Evolutionary conservation across 2,797 vertebrate species (phyloP), one percentile per base, ranked within the genome.

Genomic region (Myioborus miniatus): DNA sequence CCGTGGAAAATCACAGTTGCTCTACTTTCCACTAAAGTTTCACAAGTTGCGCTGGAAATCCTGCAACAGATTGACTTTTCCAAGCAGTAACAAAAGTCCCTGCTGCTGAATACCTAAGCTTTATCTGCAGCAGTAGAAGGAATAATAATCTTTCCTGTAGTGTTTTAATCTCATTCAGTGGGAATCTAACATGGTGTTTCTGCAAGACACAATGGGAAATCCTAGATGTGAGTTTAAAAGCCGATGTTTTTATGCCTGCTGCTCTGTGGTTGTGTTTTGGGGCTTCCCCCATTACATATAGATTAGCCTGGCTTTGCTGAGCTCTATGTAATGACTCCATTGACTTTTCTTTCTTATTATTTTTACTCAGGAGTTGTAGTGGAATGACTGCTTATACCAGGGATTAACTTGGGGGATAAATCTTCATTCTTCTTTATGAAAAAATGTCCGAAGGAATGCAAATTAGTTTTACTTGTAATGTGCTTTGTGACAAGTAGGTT

Each of bases 341-440:
- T 93, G 87, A 74, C 69, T 94, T 90, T 41, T 30, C 64, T 87
- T 91, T 55, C 44, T 63, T 90, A 79, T n/a, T 93, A 78, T 81
- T 96, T 94, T 94, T 79, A 67, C 52, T 84, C 3, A 6, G 41
- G 65, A 86, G 55, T 76, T 93, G 56, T 58, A 67, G 60, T 70
- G 67, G 67, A 74, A 88, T 81, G 71, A 47, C 37, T 94, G 60
- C 70, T 90, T 83, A 67, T 88, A 84, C 22, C 63, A 60, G 49
- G 70, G 85, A 88, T 96, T 94, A 93, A 90, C 34, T 86, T 77
- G 72, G 52, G 52, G 58, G 55, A 93, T 93, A 84, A 72, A 36
- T 89, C 55, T 87, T 92, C 65, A 5, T 84, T 87, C 43, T 63
- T 86, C 47, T 77, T 81, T 55, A 88, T 72, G 62, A 83, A 86